Evolutionary conservation across 2,888 invertebrate species (phyloP), one percentile per base, ranked within the genome.

Genomic region (Diarsia brunnea): DNA sequence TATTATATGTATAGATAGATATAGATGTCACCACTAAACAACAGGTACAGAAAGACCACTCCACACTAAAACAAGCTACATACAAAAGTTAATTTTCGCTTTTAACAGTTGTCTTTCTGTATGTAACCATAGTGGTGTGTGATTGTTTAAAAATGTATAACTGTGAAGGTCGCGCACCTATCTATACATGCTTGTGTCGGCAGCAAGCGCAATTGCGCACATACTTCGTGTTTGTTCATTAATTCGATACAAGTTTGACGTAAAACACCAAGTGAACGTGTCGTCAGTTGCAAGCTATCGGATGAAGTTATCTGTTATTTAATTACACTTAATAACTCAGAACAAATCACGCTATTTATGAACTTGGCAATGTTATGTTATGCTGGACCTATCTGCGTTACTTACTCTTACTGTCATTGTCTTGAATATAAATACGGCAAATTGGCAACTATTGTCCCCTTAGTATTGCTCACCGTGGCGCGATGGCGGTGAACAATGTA

Each of bases 221-320:
- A 14, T 7, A 8, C 43, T 38, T 45, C 14, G 43, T 12, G 21
- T 31, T 43, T 47, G 24, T 49, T 73, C 49, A 16, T 14, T 21
- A 24, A 12, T n/a, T 31, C 38, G 24, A 70, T 47, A 38, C 51
- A 27, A 49, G 19, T 53, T 51, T 65, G 51, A 75, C 75, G 79
- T 51, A 64, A 45, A 61, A 10, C n/a, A 19, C 7, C 2, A 27
- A 43, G 14, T 51, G n/a, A 67, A 47, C 31, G 12, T 68, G 51
- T 63, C 21, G 61, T 55, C 19, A 19, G 24, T 51, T 53, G 19
- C 31, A 55, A 53, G 31, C 21, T 49, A 64, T 53, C 53, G n/a
- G 10, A 43, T 43, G n/a, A 2, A 49, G 21, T n/a, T 64, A 58
- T 47, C 45, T 73, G 38, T 43, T 72, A 27, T 51, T 61, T 55